A percentile compares a stretch with the other conserved stretches of the same genome.
Evolutionary conservation across 92 coral and sea anemone species (phyloP).

Genomic region (Blastomussa wellsi): DNA sequence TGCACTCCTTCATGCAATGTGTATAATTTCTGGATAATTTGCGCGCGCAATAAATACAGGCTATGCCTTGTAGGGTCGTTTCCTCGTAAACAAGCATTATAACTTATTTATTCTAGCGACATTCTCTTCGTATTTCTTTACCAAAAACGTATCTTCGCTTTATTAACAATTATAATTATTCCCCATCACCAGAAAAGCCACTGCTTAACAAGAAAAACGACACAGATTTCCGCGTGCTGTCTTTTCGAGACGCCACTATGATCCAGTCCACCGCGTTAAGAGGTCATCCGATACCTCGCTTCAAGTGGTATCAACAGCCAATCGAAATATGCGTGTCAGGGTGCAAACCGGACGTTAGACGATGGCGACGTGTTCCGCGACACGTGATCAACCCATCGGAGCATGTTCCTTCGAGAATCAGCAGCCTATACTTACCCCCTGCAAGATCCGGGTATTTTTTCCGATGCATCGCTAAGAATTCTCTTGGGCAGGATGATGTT

Average conservation of each 20-base stretch:
- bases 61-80: too few species aligned
- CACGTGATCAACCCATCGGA: conserved; percentile 63
- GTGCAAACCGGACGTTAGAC: conserved; percentile 63
- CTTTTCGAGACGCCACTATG: conserved; percentile 52
- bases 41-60: too few species aligned
- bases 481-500: conserved; percentile 66
- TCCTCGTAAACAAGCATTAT: too few species aligned
- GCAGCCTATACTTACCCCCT: conserved; percentile 70
- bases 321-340: conserved; percentile 52
- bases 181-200: conserved; percentile 33
- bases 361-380: conserved; percentile 71
- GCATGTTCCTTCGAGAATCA: conserved; percentile 48
- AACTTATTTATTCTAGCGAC: not conserved
- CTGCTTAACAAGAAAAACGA: conserved; percentile 29
- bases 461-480: conserved; percentile 72
- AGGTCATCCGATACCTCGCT: conserved; percentile 78
- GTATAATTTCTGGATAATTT: too few species aligned
- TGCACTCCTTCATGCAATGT: too few species aligned
- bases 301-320: conserved; percentile 73
- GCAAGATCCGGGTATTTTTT: conserved; percentile 63
- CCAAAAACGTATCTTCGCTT: not conserved
- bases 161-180: not conserved
- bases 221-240: conserved; percentile 29
- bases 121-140: not conserved
- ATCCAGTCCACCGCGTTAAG: conserved; percentile 66